phyloP scores from a whole-genome alignment of 2,797 vertebrate genomes.

The Falco biarmicus region DNA sequence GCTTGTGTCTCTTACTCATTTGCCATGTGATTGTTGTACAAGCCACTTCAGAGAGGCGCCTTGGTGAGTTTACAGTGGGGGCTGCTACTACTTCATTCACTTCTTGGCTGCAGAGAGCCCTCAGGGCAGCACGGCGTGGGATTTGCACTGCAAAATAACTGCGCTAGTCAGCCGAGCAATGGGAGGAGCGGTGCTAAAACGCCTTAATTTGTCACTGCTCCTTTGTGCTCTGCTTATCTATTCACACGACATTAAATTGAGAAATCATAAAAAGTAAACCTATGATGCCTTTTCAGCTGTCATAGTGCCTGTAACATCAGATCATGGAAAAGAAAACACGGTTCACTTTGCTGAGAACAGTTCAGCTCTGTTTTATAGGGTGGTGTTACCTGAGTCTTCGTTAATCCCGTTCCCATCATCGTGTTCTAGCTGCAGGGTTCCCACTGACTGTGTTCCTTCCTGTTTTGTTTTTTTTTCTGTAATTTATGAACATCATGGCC shows the following conservation, averaged over 20 bases:
- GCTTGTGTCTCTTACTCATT: background rate
- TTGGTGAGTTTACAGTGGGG: background rate
- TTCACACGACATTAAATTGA: accelerated
- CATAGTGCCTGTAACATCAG: background rate
- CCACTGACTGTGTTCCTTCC: background rate
- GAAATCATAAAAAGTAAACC: background rate
- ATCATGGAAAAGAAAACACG: background rate
- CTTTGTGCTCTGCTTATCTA: background rate
- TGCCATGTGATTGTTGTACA: background rate
- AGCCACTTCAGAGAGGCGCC: background rate
- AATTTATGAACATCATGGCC: background rate
- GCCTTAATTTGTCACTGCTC: background rate
- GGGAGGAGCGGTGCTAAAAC: background rate
- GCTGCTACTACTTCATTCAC: background rate
- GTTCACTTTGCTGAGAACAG: background rate
- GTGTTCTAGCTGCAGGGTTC: background rate
- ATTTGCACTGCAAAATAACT: background rate
- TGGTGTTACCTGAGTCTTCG: background rate
- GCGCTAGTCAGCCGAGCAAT: accelerated
- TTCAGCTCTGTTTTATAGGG: accelerated
- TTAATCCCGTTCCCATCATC: background rate
- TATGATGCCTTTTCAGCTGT: background rate
- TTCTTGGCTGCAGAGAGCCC: background rate
- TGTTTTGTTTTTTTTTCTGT: background rate
- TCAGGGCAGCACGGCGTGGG: background rate